phyloP scores from a whole-genome alignment of 2,797 vertebrate genomes.

The Ptychadena robeensis region DNA sequence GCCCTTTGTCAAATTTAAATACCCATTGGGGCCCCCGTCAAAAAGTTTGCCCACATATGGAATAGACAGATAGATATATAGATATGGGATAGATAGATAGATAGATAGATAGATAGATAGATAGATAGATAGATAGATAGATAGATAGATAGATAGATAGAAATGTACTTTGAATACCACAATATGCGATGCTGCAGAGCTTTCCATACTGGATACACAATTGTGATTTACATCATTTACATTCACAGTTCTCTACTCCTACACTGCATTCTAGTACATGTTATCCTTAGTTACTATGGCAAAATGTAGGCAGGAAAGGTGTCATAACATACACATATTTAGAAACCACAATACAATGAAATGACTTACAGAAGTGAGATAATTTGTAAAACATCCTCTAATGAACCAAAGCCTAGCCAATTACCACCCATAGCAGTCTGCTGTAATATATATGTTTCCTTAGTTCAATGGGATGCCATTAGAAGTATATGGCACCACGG shows the following conservation, averaged over 20 bases:
- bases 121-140: slow-evolving; percentile 9
- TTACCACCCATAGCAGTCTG: too few species aligned
- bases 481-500: too few species aligned
- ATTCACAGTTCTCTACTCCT: slow-evolving; percentile 12
- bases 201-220: too few species aligned
- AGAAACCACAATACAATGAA: not conserved
- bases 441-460: too few species aligned
- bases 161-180: too few species aligned
- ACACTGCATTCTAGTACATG: slow-evolving; percentile 16
- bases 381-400: not conserved
- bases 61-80: not conserved
- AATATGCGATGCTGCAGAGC: too few species aligned
- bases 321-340: slow-evolving; percentile 6
- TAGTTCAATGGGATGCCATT: too few species aligned
- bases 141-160: not conserved
- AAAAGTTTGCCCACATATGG: too few species aligned
- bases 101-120: not conserved
- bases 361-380: not conserved
- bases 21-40: too few species aligned
- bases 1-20: too few species aligned
- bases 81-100: not conserved
- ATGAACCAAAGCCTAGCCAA: too few species aligned
- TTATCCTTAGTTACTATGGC: slow-evolving; percentile 34
- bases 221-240: too few species aligned
- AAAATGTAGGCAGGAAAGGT: slow-evolving; percentile 18